These are phyloP conservation scores for Eilema sororculum DNA, from an alignment of 2,888 invertebrate species.

Conservation along the genomic window DNA sequence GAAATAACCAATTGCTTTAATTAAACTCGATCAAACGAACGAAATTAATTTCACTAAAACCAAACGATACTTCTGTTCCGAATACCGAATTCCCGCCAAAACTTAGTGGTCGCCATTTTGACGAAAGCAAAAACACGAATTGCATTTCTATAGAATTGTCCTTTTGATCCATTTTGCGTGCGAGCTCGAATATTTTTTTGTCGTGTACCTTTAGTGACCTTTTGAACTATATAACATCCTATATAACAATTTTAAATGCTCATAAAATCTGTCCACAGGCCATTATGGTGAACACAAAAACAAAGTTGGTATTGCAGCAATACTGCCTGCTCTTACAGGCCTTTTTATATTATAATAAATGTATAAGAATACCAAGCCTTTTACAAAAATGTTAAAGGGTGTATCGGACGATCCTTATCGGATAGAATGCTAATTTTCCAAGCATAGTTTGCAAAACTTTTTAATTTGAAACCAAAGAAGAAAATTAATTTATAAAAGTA, in stretches of 20 bases:
- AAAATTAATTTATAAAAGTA: slow-evolving; percentile 13
- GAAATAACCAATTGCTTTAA: slow-evolving; percentile 18
- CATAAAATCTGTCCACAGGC: slow-evolving; percentile 18
- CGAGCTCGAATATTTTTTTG: slow-evolving; percentile 7
- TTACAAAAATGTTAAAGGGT: slow-evolving; percentile 11
- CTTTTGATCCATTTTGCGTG: slow-evolving; percentile 39
- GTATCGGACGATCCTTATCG: slow-evolving; percentile 13
- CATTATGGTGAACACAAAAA: slow-evolving; percentile 12
- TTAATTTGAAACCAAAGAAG: slow-evolving; percentile 14
- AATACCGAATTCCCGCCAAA: slow-evolving; percentile 44
- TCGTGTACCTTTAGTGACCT: slow-evolving; percentile 29
- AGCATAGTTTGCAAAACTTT: neutral
- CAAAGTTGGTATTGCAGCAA: slow-evolving; percentile 6
- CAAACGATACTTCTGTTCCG: slow-evolving; percentile 33
- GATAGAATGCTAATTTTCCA: neutral
- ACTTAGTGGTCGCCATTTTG: slow-evolving; percentile 60
- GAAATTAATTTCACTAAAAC: slow-evolving; percentile 25
- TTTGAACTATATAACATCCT: slow-evolving; percentile 36
- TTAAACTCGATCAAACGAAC: slow-evolving; percentile 19
- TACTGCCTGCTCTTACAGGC: neutral
- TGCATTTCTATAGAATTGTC: slow-evolving; percentile 56
- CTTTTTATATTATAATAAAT: neutral
- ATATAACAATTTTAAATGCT: slow-evolving; percentile 34
- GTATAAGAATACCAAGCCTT: slow-evolving; percentile 5
- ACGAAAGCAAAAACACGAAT: slow-evolving; percentile 57